These are phyloP conservation scores for Ooceraea biroi DNA, from an alignment of 1,140 invertebrate genomes.

Conservation along the genomic window DNA sequence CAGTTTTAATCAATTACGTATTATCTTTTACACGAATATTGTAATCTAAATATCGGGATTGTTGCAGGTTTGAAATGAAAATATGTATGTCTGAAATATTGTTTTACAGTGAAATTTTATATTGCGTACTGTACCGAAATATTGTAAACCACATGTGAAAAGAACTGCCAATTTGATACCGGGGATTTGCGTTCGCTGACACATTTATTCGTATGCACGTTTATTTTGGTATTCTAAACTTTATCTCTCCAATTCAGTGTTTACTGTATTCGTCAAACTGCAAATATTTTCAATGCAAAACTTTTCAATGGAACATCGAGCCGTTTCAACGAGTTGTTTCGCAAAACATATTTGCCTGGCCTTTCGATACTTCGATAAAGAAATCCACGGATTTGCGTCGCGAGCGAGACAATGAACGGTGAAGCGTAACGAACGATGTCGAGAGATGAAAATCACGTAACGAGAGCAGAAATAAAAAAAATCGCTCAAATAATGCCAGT, in stretches of 20 bases:
- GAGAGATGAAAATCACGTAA: constrained; percentile 64
- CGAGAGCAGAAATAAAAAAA: constrained; percentile 28
- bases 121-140: too few species aligned
- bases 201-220: constrained; percentile 5
- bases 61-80: too few species aligned
- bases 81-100: too few species aligned
- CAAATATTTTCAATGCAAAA: constrained; percentile 28
- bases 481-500: constrained; percentile 49
- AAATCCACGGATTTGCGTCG: constrained; percentile 44
- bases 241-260: constrained; percentile 16
- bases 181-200: constrained; percentile 1
- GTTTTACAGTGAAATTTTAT: too few species aligned
- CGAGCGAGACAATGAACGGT: constrained; percentile 44
- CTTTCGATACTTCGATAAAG: neutral
- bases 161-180: constrained; percentile 5
- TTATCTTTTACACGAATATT: too few species aligned
- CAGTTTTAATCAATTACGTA: too few species aligned
- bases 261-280: constrained; percentile 10
- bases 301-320: constrained; percentile 33
- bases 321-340: neutral
- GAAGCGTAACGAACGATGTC: constrained; percentile 63
- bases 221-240: neutral
- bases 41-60: too few species aligned
- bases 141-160: too few species aligned
- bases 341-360: neutral